These are phyloP conservation scores for Hecatera dysodea DNA, from an alignment of 2,888 invertebrate genomes.

Conservation along the genomic window DNA sequence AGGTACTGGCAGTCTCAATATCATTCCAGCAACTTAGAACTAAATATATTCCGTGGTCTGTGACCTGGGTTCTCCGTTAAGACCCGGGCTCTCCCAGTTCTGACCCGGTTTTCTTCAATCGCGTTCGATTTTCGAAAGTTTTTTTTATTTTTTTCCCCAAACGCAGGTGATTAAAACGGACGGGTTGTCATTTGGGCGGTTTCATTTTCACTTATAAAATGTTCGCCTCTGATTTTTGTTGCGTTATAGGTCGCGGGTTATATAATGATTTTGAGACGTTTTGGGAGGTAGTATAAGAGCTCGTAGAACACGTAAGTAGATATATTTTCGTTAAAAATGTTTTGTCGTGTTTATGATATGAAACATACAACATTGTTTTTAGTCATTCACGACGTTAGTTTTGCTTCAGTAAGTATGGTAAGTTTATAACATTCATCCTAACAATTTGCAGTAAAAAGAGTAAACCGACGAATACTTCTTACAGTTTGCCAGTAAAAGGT, in stretches of 20 bases:
- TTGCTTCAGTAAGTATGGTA: background rate
- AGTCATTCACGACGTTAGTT: background rate
- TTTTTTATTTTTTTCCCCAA: constrained; percentile 50
- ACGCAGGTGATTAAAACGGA: constrained; percentile 61
- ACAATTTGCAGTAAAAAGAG: background rate
- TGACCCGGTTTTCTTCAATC: constrained; percentile 76
- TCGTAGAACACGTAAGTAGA: background rate
- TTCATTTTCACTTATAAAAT: constrained; percentile 48
- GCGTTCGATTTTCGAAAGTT: constrained; percentile 70
- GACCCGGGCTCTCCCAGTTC: constrained; percentile 72
- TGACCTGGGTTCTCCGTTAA: constrained; percentile 77
- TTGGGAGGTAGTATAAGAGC: background rate
- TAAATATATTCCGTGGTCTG: constrained; percentile 83
- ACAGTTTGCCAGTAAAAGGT: background rate
- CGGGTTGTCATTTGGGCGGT: constrained; percentile 52
- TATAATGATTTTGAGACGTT: constrained; percentile 2
- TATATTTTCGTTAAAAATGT: background rate
- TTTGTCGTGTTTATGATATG: no score
- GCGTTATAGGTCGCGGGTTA: constrained; percentile 2
- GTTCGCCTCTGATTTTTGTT: constrained; percentile 29
- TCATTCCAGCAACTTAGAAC: constrained; percentile 86
- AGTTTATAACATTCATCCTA: background rate
- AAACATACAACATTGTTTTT: no score
- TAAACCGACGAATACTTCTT: no score
- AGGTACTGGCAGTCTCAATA: constrained; percentile 87